Evolutionary conservation across 2,888 invertebrate species (phyloP), one percentile per base, ranked within the genome.

Genomic region (Lycophotia porphyrea): DNA sequence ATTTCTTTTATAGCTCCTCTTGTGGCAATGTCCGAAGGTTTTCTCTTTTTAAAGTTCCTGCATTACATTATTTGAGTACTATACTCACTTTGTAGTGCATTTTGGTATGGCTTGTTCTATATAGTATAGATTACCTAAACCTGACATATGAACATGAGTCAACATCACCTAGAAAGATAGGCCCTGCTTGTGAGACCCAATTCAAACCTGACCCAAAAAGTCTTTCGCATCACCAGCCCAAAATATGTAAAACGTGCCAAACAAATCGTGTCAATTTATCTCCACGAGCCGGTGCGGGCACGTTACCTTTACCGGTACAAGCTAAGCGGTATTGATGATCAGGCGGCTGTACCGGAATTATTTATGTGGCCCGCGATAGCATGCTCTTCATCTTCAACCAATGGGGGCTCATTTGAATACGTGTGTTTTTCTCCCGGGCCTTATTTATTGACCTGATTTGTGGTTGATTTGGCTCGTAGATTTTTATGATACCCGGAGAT

Each of bases 351-450:
- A 39, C 47, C 68, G 2, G 81, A 81, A 81, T 84, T 82, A 84
- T 84, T 84, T 73, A 84, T 75, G 79, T 72, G 73, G 42, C 70
- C 63, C 34, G n/a, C 68, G 82, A 76, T 77, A 76, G 76, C 76
- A 83, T 86, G 84, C 77, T 79, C 67, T 77, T 75, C 81, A 75
- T 78, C 75, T 74, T 74, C 76, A 70, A 55, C 76, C 71, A 76
- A 78, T 81, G 86, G 74, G 75, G 63, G 72, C 71, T 74, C 79
- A 87, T 86, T 84, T 87, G 84, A 84, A 84, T 87, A 78, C 76
- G 86, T 76, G 85, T 76, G 81, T 80, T 81, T 85, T 83, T 68
- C 81, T 73, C 68, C 69, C 67, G 58, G 5, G 36, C n/a, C 66
- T 69, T 75, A 85, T 74, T 78, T 85, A 85, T 76, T 74, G 81